Conservation (phyloP, 2,888 invertebrate species). For the Tridacna crocea region DNA sequence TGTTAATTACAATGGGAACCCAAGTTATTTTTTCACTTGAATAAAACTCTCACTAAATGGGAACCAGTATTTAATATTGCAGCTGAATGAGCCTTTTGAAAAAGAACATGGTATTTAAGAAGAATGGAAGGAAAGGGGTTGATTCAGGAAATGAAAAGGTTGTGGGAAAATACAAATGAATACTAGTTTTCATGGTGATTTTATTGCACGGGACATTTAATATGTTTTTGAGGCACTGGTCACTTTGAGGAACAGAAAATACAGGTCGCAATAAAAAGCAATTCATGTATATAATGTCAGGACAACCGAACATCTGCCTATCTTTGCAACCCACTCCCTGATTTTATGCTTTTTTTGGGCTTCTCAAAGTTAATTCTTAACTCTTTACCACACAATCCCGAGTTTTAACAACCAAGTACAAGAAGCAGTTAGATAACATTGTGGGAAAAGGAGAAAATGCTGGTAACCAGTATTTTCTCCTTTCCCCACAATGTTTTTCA, state of each 20-base stretch:
- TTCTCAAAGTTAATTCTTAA: too few species aligned
- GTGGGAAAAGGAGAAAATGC: not conserved
- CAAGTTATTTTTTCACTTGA: slow-evolving; percentile 37
- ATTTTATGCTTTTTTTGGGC: too few species aligned
- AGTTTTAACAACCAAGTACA: too few species aligned
- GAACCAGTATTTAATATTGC: slow-evolving; percentile 13
- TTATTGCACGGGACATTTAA: slow-evolving; percentile 19
- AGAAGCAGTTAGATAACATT: too few species aligned
- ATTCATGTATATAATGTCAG: not conserved
- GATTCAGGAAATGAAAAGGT: slow-evolving; percentile 35
- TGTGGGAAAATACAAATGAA: slow-evolving; percentile 34
- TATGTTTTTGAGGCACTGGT: slow-evolving; percentile 18
- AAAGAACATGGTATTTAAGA: slow-evolving; percentile 8
- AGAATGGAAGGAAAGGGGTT: slow-evolving; percentile 29
- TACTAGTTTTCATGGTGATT: slow-evolving; percentile 27
- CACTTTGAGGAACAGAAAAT: not conserved
- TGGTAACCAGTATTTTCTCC: too few species aligned
- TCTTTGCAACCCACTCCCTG: too few species aligned
- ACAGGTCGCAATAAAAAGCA: not conserved
- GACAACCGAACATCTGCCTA: too few species aligned
- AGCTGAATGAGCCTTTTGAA: slow-evolving; percentile 17
- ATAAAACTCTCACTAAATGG: slow-evolving; percentile 16
- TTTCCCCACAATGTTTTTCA: too few species aligned
- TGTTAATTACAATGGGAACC: slow-evolving; percentile 39
- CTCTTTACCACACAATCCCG: too few species aligned